Conservation (phyloP, 1,140 invertebrate genomes). For the Bombus difficillimus region DNA sequence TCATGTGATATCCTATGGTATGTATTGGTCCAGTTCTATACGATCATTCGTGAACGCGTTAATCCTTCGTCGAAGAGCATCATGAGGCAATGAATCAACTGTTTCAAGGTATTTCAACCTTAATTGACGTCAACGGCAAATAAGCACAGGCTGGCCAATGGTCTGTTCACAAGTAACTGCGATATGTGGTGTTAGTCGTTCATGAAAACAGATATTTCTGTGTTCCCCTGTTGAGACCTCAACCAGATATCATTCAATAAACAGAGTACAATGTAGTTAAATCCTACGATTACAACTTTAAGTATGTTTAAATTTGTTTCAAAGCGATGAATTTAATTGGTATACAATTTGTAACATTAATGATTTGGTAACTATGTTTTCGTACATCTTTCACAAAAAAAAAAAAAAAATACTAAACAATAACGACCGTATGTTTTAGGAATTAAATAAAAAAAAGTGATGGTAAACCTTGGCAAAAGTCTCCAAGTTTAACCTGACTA, state of each 20-base stretch:
- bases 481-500: neutral
- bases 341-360: neutral
- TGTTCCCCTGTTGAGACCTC: neutral
- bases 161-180: conserved; percentile 4
- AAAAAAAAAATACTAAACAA: neutral
- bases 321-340: neutral
- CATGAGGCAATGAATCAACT: conserved; percentile 26
- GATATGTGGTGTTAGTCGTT: neutral
- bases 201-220: neutral
- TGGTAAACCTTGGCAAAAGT: neutral
- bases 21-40: neutral
- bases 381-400: neutral
- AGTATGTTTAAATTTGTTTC: neutral
- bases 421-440: neutral
- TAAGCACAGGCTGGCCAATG: conserved; percentile 31
- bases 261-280: neutral
- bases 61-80: conserved; percentile 15
- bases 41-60: neutral
- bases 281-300: neutral
- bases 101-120: conserved; percentile 45
- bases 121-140: conserved; percentile 44
- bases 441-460: neutral
- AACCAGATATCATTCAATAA: neutral
- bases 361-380: neutral
- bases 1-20: too few relatives aligned